Conservation (phyloP, 1,140 invertebrate genomes). For the Rhizoglyphus robini region DNA sequence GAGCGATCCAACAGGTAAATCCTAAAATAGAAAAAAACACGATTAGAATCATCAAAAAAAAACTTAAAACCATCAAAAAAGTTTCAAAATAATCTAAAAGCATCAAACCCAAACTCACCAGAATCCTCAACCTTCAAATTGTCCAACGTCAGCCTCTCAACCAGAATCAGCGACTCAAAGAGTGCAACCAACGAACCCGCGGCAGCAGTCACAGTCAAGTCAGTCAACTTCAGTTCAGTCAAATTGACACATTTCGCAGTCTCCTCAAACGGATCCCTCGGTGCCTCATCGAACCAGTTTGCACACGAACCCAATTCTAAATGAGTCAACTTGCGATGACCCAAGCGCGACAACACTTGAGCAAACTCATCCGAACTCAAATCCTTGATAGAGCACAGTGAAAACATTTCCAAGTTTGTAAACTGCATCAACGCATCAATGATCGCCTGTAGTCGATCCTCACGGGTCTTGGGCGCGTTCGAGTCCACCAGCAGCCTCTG, state of each 20-base stretch:
- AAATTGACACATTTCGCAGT: constrained; percentile 6
- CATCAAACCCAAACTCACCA: background rate
- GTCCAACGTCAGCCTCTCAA: background rate
- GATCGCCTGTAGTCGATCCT: background rate
- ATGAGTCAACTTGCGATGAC: background rate
- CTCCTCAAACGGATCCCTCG: background rate
- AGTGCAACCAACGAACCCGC: background rate
- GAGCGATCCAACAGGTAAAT: background rate
- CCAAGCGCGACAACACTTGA: background rate
- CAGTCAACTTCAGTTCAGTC: background rate
- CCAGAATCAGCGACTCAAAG: constrained; percentile 10
- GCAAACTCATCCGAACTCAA: background rate
- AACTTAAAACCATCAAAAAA: background rate
- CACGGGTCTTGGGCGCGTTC: background rate
- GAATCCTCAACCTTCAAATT: constrained; percentile 3
- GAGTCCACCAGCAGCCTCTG: background rate
- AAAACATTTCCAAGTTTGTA: background rate
- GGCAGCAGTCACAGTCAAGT: constrained; percentile 8
- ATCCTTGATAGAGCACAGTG: background rate
- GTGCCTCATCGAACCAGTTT: constrained; percentile 1
- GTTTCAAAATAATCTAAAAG: background rate
- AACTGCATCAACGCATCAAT: background rate
- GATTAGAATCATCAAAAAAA: background rate
- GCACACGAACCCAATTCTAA: constrained; percentile 19
- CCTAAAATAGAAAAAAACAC: background rate